Percentiles rank a stretch among this genome's conserved stretches.
Conservation (phyloP, 2,888 invertebrate genomes). For the Tetheella fluctuosa region DNA sequence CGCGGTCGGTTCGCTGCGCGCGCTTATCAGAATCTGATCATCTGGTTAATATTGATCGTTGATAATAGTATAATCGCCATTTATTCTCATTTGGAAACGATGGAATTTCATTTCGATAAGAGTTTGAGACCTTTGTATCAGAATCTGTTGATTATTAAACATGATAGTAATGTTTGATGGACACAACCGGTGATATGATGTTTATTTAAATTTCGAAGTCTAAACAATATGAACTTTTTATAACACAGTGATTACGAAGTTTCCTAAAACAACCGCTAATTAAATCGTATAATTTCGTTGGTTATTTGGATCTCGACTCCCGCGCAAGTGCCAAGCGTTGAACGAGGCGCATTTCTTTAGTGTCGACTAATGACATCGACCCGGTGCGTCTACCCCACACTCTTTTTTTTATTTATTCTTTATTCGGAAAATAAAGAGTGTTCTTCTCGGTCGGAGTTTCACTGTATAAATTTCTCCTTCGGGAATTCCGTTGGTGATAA, state of each 20-base stretch:
- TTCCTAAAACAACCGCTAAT: slow-evolving; percentile 50
- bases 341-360: slow-evolving; percentile 69
- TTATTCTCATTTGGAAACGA: background rate
- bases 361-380: slow-evolving; percentile 77
- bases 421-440: slow-evolving; percentile 35
- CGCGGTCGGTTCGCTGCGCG: slow-evolving; percentile 64
- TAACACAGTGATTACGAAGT: slow-evolving; percentile 20
- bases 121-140: background rate
- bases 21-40: slow-evolving; percentile 62
- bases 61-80: slow-evolving; percentile 6
- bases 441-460: background rate
- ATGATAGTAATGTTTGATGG: background rate
- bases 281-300: slow-evolving; percentile 59
- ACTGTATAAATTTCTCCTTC: slow-evolving; percentile 24
- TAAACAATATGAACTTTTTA: background rate
- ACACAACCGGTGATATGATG: background rate
- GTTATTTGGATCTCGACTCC: slow-evolving; percentile 65
- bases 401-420: slow-evolving; percentile 44
- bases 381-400: slow-evolving; percentile 69
- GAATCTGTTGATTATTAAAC: background rate
- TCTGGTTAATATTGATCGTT: slow-evolving; percentile 34
- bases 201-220: background rate
- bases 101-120: background rate
- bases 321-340: slow-evolving; percentile 73
- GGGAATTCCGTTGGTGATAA: slow-evolving; percentile 19